A percentile compares a stretch with the other conserved stretches of the same genome.
phyloP scores from a whole-genome alignment of 1,140 invertebrate genomes.

The Ylistrum balloti region DNA sequence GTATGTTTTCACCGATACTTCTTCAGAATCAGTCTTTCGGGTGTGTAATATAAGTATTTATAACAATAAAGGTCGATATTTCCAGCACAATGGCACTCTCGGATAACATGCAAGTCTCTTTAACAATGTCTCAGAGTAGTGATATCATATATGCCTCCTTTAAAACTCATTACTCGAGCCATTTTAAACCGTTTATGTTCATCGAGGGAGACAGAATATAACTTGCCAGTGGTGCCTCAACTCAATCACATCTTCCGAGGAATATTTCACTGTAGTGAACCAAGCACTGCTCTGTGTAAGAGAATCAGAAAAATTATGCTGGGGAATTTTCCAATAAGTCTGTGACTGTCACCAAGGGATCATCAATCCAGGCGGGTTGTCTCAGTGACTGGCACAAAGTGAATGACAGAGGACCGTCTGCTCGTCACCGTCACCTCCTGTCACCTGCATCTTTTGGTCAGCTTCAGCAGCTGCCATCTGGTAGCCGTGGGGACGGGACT shows the following conservation, averaged over 20 bases:
- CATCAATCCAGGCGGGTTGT: background rate
- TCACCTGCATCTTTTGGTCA: slow-evolving; percentile 31
- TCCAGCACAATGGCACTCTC: background rate
- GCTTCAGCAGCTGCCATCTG: slow-evolving; percentile 31
- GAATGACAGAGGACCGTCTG: slow-evolving; percentile 31
- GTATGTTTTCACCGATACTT: too few species aligned
- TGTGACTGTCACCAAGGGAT: slow-evolving; percentile 13
- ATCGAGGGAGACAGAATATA: background rate
- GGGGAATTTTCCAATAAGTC: slow-evolving; percentile 27
- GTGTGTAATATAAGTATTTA: too few species aligned
- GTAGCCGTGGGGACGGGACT: slow-evolving; percentile 36
- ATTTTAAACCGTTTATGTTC: background rate
- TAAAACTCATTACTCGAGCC: background rate
- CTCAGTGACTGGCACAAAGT: background rate
- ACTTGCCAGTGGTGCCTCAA: background rate
- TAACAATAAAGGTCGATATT: too few species aligned
- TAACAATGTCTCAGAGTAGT: background rate
- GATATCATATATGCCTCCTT: background rate
- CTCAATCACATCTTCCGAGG: slow-evolving; percentile 14
- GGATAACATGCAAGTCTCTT: background rate
- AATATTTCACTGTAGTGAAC: background rate
- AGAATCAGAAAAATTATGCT: slow-evolving; percentile 11
- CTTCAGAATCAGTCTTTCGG: too few species aligned
- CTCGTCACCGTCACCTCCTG: slow-evolving; percentile 16
- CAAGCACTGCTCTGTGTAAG: background rate